phyloP scores from a whole-genome alignment of 2,797 vertebrate genomes.

The Anguilla megastoma region DNA sequence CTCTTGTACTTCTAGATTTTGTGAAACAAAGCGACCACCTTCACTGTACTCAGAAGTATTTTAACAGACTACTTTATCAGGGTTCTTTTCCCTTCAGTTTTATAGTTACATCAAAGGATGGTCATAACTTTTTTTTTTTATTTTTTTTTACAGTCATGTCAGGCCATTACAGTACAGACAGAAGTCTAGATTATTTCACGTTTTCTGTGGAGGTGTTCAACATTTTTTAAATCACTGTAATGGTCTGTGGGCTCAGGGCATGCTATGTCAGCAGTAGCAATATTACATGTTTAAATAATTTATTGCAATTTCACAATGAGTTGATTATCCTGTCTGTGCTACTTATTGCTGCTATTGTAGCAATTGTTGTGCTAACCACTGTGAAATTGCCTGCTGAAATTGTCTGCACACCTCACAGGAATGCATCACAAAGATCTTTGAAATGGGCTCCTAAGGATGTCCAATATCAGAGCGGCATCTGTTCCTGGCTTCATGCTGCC shows the following conservation, averaged over 20 bases:
- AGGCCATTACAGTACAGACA: conserved; percentile 2
- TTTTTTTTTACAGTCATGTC: neutral
- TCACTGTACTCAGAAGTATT: neutral
- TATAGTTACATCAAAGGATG: neutral
- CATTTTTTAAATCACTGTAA: conserved; percentile 18
- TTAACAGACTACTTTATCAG: neutral
- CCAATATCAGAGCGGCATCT: conserved; percentile 12
- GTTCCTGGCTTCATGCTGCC: conserved; percentile 4
- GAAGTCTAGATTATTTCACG: conserved; percentile 8
- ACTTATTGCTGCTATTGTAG: conserved; percentile 9
- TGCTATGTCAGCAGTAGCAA: conserved; percentile 16
- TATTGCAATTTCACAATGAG: conserved; percentile 21
- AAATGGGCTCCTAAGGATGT: conserved; percentile 6
- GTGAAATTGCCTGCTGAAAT: conserved; percentile 24
- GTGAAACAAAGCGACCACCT: conserved; percentile 15
- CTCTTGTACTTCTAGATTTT: neutral
- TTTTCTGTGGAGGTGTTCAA: conserved; percentile 6
- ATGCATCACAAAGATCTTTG: conserved; percentile 11
- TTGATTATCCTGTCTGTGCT: conserved; percentile 6
- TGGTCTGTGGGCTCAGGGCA: conserved; percentile 7
- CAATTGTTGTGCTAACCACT: conserved; percentile 7
- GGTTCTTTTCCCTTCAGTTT: neutral
- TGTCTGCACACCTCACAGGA: conserved; percentile 13
- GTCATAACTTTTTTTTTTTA: neutral
- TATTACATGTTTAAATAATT: conserved; percentile 23